A percentile compares a stretch with the other conserved stretches of the same genome.
Conservation (phyloP, 2,888 invertebrate genomes). For the Myopa testacea region DNA sequence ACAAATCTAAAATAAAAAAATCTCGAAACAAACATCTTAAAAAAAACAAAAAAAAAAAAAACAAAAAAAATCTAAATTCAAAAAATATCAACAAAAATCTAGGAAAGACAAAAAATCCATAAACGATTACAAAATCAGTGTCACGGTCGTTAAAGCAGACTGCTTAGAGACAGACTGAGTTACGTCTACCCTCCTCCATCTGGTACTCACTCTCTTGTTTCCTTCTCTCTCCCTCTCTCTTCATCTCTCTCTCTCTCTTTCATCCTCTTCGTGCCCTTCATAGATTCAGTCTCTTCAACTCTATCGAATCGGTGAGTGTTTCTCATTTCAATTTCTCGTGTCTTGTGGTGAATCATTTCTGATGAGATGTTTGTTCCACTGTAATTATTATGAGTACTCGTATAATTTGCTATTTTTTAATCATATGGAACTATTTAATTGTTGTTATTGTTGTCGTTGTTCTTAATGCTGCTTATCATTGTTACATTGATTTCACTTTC, state of each 20-base stretch:
- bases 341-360: too few species aligned
- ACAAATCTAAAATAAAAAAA: neutral
- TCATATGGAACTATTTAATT: conserved; percentile 13
- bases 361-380: too few species aligned
- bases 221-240: neutral
- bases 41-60: neutral
- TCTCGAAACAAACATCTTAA: neutral
- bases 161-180: neutral
- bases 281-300: too few species aligned
- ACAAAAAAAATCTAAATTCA: neutral
- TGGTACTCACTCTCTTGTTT: neutral
- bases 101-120: neutral
- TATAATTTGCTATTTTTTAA: neutral
- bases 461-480: neutral
- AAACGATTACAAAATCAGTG: neutral
- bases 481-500: neutral
- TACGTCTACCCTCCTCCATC: neutral
- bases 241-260: neutral
- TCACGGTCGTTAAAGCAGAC: neutral
- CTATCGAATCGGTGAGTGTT: neutral
- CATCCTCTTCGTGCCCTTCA: neutral
- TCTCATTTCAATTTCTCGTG: too few species aligned
- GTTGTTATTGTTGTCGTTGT: conserved; percentile 2
- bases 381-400: too few species aligned
- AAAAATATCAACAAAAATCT: neutral